Evolutionary conservation across 2,797 vertebrate species (phyloP).

Genomic region (Brachyrhaphis roseni): DNA sequence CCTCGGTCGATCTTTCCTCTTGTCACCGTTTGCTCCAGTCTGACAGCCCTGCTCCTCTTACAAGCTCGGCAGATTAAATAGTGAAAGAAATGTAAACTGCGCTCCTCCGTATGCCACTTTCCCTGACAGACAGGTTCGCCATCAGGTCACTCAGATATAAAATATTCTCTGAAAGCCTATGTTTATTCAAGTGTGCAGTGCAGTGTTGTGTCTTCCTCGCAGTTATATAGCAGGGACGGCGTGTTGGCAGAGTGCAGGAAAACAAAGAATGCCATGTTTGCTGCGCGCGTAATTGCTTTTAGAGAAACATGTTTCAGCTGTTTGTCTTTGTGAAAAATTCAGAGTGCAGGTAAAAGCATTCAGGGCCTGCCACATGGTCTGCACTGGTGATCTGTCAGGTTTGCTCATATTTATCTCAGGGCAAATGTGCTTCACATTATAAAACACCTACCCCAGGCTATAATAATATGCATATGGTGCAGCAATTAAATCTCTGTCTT

Average conservation of each 20-base stretch:
- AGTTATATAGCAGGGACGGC: conserved; percentile 21
- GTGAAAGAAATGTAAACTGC: conserved; percentile 33
- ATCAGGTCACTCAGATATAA: conserved; percentile 45
- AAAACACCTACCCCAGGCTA: conserved; percentile 34
- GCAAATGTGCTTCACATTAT: conserved; percentile 42
- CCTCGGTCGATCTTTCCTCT: conserved; percentile 54
- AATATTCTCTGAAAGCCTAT: conserved; percentile 12
- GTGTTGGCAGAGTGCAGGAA: conserved; percentile 35
- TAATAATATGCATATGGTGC: conserved; percentile 37
- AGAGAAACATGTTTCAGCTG: conserved; percentile 52
- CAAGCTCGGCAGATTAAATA: conserved; percentile 42
- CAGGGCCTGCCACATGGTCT: conserved; percentile 16
- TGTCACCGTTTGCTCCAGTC: conserved; percentile 54
- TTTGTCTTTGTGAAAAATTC: conserved; percentile 70
- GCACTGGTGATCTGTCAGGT: conserved; percentile 31
- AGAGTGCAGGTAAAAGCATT: conserved; percentile 60
- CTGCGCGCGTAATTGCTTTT: conserved; percentile 47
- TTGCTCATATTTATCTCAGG: conserved; percentile 47
- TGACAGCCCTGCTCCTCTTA: conserved; percentile 38
- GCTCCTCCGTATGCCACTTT: conserved; percentile 26
- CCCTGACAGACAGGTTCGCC: conserved; percentile 19
- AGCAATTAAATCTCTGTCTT: conserved; percentile 40
- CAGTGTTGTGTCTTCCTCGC: neutral
- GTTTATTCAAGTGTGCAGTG: conserved; percentile 41
- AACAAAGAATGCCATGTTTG: conserved; percentile 40